Evolutionary conservation across 2,113 vertebrate genomes (phyloP), one percentile per base, ranked within the genome.

Genomic region (Panthera leo): DNA sequence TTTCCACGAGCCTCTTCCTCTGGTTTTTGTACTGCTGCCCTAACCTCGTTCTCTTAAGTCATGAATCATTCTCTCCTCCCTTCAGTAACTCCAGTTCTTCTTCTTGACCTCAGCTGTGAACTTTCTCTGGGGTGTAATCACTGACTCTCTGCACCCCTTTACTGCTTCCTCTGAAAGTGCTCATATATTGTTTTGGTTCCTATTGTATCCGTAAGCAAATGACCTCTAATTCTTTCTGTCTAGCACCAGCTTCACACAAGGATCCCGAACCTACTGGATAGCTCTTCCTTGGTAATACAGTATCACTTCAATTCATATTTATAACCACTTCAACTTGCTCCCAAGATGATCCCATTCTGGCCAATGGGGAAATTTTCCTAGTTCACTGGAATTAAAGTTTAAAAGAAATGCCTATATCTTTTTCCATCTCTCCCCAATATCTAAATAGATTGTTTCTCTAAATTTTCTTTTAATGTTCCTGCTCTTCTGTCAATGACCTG

Each of bases 181-280:
- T 96, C 18, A 21, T 78, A 45, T 9, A 45, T 70, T 88, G 84
- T 76, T 34, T 87, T 67, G 85, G 12, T 34, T 85, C 29, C 55
- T 71, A 31, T 48, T 91, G 80, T 51, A 85, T 95, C 34, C 18
- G 63, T 95, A 90, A 86, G 13, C 10, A 92, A 78, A 95, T 78
- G 75, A 80, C 84, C 5, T 70, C 45, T 70, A 58, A n/a, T 27
- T 84, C 5, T 36, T 87, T 96, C 48, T 61, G 11, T 92, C 9
- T 2, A 80, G n/a, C 19, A 67, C 11, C 53, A 36, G 21, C 42
- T 67, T 88, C 36, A 67, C 18, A 5, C 51, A 86, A 85, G 29
- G 15, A 27, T 55, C 13, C 53, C 3, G 45, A n/a, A 53, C 5
- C 36, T 80, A 82, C 12, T 53, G 12, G 21, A 34, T 31, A 80